Percentiles rank a stretch among this genome's conserved stretches.
Evolutionary conservation across 2,888 invertebrate species (phyloP).

Genomic region (Hirtodrosophila histrioides): DNA sequence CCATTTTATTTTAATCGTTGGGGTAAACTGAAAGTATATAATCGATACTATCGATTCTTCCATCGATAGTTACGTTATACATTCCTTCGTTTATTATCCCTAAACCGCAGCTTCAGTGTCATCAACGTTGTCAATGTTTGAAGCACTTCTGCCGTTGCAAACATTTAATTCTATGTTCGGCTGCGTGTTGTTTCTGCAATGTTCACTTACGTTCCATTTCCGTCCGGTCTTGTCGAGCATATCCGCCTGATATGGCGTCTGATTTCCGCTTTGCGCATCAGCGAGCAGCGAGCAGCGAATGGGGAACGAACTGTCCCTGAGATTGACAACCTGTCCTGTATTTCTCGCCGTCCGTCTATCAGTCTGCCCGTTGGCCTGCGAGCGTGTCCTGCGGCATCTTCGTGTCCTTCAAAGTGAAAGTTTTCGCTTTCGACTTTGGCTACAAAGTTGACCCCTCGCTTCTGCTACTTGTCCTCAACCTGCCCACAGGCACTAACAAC

Average conservation of each 20-base stretch:
- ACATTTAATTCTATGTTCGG: conserved; percentile 47
- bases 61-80: too few species aligned
- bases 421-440: conserved; percentile 50
- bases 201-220: conserved; percentile 64
- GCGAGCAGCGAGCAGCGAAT: conserved; percentile 48
- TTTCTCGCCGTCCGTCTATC: not conserved
- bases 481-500: conserved; percentile 1
- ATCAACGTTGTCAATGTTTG: conserved; percentile 30
- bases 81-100: conserved; percentile 1
- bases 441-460: conserved; percentile 10
- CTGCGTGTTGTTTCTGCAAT: conserved; percentile 40
- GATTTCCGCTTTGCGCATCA: conserved; percentile 70
- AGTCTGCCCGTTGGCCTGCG: not conserved
- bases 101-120: conserved; percentile 40
- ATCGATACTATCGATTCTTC: too few species aligned
- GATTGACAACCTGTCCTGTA: conserved; percentile 57
- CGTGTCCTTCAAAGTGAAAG: conserved; percentile 69
- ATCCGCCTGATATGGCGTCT: conserved; percentile 72
- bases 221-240: conserved; percentile 60
- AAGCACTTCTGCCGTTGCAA: conserved; percentile 1
- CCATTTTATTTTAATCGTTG: too few species aligned
- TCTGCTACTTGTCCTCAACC: not conserved
- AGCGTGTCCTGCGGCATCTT: conserved; percentile 25
- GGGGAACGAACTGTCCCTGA: conserved; percentile 36
- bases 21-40: too few species aligned